Evolutionary conservation across 2,113 vertebrate genomes (phyloP), one percentile per base, ranked within the genome.

Genomic region (Paradoxurus hermaphroditus): DNA sequence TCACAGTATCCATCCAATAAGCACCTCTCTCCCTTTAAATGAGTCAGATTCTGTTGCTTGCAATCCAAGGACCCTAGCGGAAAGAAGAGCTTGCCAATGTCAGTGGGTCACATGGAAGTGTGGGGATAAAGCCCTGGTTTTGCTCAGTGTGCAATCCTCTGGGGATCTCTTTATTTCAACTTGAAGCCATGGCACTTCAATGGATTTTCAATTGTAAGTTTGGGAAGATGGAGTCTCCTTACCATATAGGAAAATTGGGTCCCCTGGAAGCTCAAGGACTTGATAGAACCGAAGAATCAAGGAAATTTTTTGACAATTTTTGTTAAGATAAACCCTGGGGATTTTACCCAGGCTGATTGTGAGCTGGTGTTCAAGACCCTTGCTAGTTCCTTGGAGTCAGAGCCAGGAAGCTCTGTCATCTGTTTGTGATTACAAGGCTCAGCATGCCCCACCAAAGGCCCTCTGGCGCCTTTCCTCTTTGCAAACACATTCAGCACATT

Each of bases 401-500:
- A 94, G 86, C 84, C 53, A 91, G 90, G 87, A 88, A 92, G 46
- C 44, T 39, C 44, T 51, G 83, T 94, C 97, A 97, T 98, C 83
- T 97, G 94, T 73, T 97, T 96, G 83, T 90, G 97, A 97, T 98
- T 98, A 94, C 82, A 90, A 97, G 88, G 92, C 92, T 51, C 95
- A 81, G 96, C 90, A 46, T 65, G 53, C 98, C 97, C 98, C 97
- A 98, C 97, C 94, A 98, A 98, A 98, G 97, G 97, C 97, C 98
- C 98, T 98, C 98, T 82, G 97, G 98, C 81, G 13, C 98, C 97
- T 98, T 98, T 95, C 92, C 98, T 98, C 86, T 97, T 75, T 91
- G 77, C 93, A 98, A 98, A 97, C 98, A 98, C 97, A 98, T 98
- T 98, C 98, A 98, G 98, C 98, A 98, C 98, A 98, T 98, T 98